phyloP scores from a whole-genome alignment of 2,797 vertebrate genomes.

The Taeniopygia guttata region DNA sequence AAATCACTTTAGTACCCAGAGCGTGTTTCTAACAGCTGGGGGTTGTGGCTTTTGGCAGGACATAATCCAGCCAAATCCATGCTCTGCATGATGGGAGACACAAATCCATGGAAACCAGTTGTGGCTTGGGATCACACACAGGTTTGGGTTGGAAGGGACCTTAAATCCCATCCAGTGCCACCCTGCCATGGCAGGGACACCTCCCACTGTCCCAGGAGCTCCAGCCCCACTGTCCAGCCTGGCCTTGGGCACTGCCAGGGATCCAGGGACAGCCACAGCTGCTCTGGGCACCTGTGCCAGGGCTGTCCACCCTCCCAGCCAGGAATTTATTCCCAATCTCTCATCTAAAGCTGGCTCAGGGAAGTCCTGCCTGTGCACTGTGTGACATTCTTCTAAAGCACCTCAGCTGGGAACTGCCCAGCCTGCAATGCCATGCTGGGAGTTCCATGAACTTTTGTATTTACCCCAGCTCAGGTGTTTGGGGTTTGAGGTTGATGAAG shows the following conservation, averaged over 20 bases:
- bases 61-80: not conserved
- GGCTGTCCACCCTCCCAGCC: fast-evolving
- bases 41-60: not conserved
- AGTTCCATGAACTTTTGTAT: fast-evolving
- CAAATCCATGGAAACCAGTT: fast-evolving
- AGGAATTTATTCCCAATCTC: not conserved
- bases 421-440: fast-evolving
- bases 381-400: fast-evolving
- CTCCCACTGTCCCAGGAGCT: fast-evolving
- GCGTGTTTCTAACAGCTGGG: not conserved
- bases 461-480: not conserved
- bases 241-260: not conserved
- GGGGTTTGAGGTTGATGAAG: fast-evolving
- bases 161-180: fast-evolving
- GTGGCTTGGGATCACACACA: not conserved
- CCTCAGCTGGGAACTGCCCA: not conserved
- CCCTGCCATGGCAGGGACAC: not conserved
- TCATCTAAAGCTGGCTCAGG: not conserved
- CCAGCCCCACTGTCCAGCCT: no score
- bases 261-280: not conserved
- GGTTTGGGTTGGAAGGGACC: fast-evolving
- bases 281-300: not conserved
- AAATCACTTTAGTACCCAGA: fast-evolving
- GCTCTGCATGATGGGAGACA: not conserved
- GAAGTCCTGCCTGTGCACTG: fast-evolving